These are phyloP conservation scores for Dicentrarchus labrax DNA, from an alignment of 2,113 vertebrate genomes.

Conservation along the genomic window DNA sequence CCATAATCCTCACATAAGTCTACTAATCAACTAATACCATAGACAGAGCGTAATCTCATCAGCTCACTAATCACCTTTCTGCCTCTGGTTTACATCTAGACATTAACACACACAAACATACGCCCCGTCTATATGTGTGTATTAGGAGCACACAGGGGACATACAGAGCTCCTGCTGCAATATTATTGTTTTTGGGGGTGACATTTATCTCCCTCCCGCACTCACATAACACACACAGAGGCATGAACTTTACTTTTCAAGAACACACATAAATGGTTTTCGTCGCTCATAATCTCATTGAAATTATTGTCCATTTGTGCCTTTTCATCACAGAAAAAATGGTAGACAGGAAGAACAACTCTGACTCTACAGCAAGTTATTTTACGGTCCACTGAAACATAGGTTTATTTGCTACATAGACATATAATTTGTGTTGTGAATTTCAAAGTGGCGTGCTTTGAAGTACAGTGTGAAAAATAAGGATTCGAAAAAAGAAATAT, in stretches of 20 bases:
- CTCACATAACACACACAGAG: background rate
- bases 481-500: background rate
- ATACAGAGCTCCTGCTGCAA: constrained; percentile 15
- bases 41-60: constrained; percentile 76
- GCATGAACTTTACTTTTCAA: background rate
- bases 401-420: background rate
- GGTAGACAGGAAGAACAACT: background rate
- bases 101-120: constrained; percentile 23
- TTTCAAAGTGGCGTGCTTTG: background rate
- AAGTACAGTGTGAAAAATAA: background rate
- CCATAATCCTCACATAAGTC: constrained; percentile 76
- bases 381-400: background rate
- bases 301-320: constrained; percentile 1
- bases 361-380: background rate
- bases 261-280: background rate
- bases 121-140: constrained; percentile 11
- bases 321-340: constrained; percentile 8
- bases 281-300: constrained; percentile 1
- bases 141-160: constrained; percentile 33
- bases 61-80: constrained; percentile 72
- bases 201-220: background rate
- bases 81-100: constrained; percentile 57
- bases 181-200: background rate
- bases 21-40: constrained; percentile 78
- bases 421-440: background rate